Conservation (phyloP, 2,113 vertebrate species). For the crab-eating macaque (Macaca fascicularis) region T2T-MFA8v1.1 NC_088376.1:57908501-57909000, state of each 20-base stretch:
- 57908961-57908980: too few species aligned
- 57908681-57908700: constrained; percentile 8
- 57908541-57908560: neutral
- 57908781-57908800: neutral
- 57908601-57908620: neutral
- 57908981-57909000: neutral
- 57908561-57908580: neutral
- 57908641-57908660: neutral
- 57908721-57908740: neutral
- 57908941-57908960: too few species aligned
- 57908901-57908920: neutral
- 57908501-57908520: neutral
- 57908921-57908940: neutral
- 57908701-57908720: neutral
- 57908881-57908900: neutral
- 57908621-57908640: neutral
- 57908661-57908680: neutral
- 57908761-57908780: neutral
- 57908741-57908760: neutral
- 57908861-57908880: neutral
- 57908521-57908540: neutral
- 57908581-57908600: neutral
- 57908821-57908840: neutral
- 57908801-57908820: neutral
- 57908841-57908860: neutral